These are phyloP conservation scores for Clunio marinus DNA, from an alignment of 2,888 invertebrate genomes.

Conservation along the genomic window DNA sequence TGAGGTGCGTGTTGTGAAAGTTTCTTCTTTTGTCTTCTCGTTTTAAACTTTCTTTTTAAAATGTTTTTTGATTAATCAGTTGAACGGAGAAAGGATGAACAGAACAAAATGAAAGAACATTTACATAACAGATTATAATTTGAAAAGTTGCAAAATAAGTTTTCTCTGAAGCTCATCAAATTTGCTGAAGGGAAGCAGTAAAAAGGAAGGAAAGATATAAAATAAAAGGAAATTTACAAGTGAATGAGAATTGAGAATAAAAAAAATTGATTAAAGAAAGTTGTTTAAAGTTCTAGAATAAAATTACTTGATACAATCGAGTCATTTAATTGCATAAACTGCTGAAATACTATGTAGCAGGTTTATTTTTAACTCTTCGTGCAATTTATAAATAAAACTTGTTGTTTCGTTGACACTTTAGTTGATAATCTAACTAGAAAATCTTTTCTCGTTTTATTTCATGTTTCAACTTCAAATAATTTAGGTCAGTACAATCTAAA, in stretches of 20 bases:
- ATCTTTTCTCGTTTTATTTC: not conserved
- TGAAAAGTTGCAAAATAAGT: conserved; percentile 14
- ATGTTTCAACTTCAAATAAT: not conserved
- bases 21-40: not conserved
- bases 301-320: not conserved
- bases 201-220: not conserved
- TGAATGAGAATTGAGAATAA: not conserved
- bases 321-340: conserved; percentile 28
- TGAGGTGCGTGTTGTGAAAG: conserved; percentile 29
- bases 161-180: conserved; percentile 6
- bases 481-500: conserved; percentile 13
- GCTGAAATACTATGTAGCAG: not conserved
- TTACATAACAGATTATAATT: conserved; percentile 39
- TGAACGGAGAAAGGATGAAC: not conserved
- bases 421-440: not conserved
- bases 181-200: not conserved
- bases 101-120: conserved; percentile 7
- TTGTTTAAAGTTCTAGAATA: conserved; percentile 9
- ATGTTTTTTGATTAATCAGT: conserved; percentile 14
- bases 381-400: conserved; percentile 6
- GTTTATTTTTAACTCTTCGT: conserved; percentile 29
- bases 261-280: not conserved
- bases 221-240: not conserved
- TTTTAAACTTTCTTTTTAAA: not conserved
- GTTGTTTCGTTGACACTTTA: conserved; percentile 12